These are phyloP conservation scores for Platichthys flesus DNA, from an alignment of 2,113 vertebrate genomes.

Conservation along the genomic window DNA sequence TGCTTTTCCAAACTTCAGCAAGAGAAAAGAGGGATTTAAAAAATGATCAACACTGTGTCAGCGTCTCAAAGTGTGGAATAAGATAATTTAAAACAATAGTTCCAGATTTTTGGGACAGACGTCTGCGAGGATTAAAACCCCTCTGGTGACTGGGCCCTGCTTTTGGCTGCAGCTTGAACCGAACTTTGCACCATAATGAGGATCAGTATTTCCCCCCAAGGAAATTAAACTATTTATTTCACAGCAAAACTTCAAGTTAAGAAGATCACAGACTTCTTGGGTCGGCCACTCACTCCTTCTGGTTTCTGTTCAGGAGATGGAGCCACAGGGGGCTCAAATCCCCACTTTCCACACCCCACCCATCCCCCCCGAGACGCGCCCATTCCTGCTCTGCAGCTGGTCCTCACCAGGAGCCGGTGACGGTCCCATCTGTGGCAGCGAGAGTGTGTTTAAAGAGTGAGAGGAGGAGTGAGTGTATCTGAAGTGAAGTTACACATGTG, in stretches of 20 bases:
- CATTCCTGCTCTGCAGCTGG: slow-evolving; percentile 65
- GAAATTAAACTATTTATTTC: neutral
- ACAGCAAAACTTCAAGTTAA: neutral
- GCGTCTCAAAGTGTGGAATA: neutral
- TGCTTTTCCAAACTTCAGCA: neutral
- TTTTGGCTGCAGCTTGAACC: too few relatives aligned
- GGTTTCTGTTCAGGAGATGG: slow-evolving; percentile 5
- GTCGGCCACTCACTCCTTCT: neutral
- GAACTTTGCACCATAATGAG: neutral
- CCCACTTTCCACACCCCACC: neutral
- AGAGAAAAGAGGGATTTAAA: neutral
- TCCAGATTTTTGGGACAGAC: neutral
- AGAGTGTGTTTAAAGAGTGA: slow-evolving; percentile 11
- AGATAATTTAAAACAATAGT: neutral
- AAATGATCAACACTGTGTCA: neutral
- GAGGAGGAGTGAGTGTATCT: neutral
- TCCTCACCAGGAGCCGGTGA: slow-evolving; percentile 29
- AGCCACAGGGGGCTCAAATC: slow-evolving; percentile 34
- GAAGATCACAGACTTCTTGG: neutral
- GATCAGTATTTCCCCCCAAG: too few relatives aligned
- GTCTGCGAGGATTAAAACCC: neutral
- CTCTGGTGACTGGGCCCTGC: neutral
- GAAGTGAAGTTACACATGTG: slow-evolving; percentile 14
- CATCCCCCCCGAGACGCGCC: slow-evolving; percentile 16
- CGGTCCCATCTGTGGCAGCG: slow-evolving; percentile 57